These are phyloP conservation scores for Mola mola DNA, from an alignment of 2,113 vertebrate genomes.

Conservation along the genomic window DNA sequence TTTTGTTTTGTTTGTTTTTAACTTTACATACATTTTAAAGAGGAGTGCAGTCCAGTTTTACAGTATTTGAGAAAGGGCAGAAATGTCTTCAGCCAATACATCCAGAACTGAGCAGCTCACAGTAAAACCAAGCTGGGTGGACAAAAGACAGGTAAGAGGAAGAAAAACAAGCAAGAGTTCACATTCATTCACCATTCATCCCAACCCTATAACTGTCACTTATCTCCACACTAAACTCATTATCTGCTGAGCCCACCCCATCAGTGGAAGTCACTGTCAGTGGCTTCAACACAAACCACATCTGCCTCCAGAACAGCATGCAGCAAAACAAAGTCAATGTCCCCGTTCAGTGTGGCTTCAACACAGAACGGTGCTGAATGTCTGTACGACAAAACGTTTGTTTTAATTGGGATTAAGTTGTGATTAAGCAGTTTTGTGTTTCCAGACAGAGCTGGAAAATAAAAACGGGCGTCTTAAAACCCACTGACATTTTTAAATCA, in stretches of 20 bases:
- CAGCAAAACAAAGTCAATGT: constrained; percentile 35
- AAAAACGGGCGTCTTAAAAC: background rate
- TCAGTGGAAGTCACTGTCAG: constrained; percentile 15
- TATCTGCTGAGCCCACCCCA: constrained; percentile 50
- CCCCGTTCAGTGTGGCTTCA: constrained; percentile 15
- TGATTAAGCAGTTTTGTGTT: constrained; percentile 9
- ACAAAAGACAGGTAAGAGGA: too few species aligned
- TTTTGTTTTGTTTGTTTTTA: too few species aligned
- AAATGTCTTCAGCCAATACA: too few species aligned
- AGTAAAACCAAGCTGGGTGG: too few species aligned
- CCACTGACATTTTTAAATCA: background rate
- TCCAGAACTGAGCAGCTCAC: too few species aligned
- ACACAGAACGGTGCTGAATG: constrained; percentile 1
- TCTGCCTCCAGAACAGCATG: constrained; percentile 12
- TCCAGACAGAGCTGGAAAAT: background rate
- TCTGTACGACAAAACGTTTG: constrained; percentile 16
- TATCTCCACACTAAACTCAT: constrained; percentile 27
- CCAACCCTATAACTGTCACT: constrained; percentile 16
- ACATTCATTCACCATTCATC: constrained; percentile 6
- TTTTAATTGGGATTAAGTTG: constrained; percentile 12
- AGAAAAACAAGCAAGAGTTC: background rate
- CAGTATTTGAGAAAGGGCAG: too few species aligned
- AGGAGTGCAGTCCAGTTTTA: too few species aligned
- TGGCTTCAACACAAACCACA: constrained; percentile 41
- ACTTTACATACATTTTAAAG: too few species aligned